Evolutionary conservation across 1,140 invertebrate genomes (phyloP), one percentile per base, ranked within the genome.

Genomic region (Scaptomyza pallida): DNA sequence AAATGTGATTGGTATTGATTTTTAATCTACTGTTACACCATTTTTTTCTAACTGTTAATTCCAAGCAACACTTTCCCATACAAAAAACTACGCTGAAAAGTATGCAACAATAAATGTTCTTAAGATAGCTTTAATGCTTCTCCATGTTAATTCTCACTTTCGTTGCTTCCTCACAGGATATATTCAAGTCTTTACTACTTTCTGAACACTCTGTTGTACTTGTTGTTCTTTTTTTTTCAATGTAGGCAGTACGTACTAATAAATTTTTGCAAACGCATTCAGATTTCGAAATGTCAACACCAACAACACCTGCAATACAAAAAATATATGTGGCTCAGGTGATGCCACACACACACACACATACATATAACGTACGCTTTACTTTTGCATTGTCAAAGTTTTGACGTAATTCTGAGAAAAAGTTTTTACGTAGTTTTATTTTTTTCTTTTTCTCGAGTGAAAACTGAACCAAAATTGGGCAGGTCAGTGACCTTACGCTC

Each of bases 261-360:
- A 60, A 45, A 51, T 71, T 78, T 85, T 62, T 78, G 81, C 81
- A 45, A 85, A 86, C 74, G 81, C 81, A 65, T 59, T 81, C 81
- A 79, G 73, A 85, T 85, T 85, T 85, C 70, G 81, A 85, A 85
- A 85, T 85, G 81, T 85, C 82, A 88, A 85, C 81, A 85, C 64
- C 69, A 74, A 63, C 80, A 85, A 63, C 80, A 85, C 81, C 81
- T 85, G 81, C 81, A 83, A 35, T 33, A 30, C 37, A 57, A 81
- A 81, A 21, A n/a, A n/a, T n/a, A n/a, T n/a, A 30, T 30, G 61
- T 78, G 62, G 73, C 81, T 85, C 81, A 88, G 81, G 81, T 85
- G 82, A 74, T 86, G 77, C 59, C 61, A 59, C n/a, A 54, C 15
- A 37, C 43, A 60, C 2, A 35, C 4, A 51, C 3, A 23, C n/a